Evolutionary conservation across 2,797 vertebrate genomes (phyloP).

Genomic region (Sylvia borin): DNA sequence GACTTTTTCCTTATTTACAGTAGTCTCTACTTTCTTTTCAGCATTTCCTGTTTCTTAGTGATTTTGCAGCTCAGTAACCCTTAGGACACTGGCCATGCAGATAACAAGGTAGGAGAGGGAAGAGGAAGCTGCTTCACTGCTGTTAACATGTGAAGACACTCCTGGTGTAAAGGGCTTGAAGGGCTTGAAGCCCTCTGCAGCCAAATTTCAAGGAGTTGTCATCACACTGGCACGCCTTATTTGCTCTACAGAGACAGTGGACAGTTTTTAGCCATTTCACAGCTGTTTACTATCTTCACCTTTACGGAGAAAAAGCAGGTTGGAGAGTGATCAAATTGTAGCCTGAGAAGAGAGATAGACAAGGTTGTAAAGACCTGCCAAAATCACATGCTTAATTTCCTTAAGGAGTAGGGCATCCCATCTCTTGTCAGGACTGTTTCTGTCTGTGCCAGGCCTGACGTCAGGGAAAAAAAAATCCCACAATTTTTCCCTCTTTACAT

Average conservation of each 20-base stretch:
- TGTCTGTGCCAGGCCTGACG: background rate
- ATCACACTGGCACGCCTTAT: background rate
- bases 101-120: background rate
- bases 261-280: background rate
- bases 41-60: background rate
- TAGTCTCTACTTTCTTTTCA: background rate
- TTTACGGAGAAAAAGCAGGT: background rate
- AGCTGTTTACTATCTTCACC: background rate
- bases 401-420: background rate
- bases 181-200: background rate
- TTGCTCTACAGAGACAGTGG: background rate
- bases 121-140: background rate
- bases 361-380: background rate
- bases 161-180: background rate
- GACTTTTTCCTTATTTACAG: background rate
- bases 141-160: background rate
- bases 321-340: background rate
- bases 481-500: background rate
- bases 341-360: background rate
- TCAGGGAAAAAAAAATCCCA: background rate
- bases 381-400: background rate
- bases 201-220: accelerated
- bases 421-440: background rate
- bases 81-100: background rate
- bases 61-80: background rate